A percentile compares a stretch with the other conserved stretches of the same genome.
Conservation (phyloP, 2,888 invertebrate genomes). For the Cyclophora punctaria region DNA sequence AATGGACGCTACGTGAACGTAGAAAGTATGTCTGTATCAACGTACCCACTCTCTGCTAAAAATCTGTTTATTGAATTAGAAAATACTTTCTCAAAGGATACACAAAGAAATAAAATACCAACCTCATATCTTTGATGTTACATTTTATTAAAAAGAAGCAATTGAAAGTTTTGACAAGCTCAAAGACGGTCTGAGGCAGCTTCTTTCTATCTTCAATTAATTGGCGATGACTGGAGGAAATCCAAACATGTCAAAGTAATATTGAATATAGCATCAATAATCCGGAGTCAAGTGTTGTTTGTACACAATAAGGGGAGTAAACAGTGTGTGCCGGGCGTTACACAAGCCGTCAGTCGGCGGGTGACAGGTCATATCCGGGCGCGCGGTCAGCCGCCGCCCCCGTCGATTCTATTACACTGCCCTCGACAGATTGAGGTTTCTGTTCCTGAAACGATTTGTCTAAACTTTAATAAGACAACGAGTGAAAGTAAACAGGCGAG, state of each 20-base stretch:
- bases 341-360: constrained; percentile 52
- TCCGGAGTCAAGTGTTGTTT: constrained; percentile 44
- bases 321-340: constrained; percentile 44
- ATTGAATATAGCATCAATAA: constrained; percentile 25
- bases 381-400: constrained; percentile 48
- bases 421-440: constrained; percentile 54
- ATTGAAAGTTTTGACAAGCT: not conserved
- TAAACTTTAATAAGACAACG: constrained; percentile 15
- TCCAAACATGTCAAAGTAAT: constrained; percentile 12
- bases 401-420: constrained; percentile 66
- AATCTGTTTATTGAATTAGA: too few relatives aligned
- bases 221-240: constrained; percentile 1
- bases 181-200: not conserved
- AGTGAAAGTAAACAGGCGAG: not conserved
- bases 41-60: too few relatives aligned
- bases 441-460: constrained; percentile 32
- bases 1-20: too few relatives aligned
- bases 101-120: too few relatives aligned
- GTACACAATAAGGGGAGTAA: constrained; percentile 46
- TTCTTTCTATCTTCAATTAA: not conserved
- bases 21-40: too few relatives aligned
- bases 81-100: too few relatives aligned
- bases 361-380: constrained; percentile 66
- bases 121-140: too few relatives aligned
- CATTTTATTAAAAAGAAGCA: too few relatives aligned